A percentile compares a stretch with the other conserved stretches of the same genome.
phyloP scores from a whole-genome alignment of 2,113 vertebrate species.

The Clinocottus analis region DNA sequence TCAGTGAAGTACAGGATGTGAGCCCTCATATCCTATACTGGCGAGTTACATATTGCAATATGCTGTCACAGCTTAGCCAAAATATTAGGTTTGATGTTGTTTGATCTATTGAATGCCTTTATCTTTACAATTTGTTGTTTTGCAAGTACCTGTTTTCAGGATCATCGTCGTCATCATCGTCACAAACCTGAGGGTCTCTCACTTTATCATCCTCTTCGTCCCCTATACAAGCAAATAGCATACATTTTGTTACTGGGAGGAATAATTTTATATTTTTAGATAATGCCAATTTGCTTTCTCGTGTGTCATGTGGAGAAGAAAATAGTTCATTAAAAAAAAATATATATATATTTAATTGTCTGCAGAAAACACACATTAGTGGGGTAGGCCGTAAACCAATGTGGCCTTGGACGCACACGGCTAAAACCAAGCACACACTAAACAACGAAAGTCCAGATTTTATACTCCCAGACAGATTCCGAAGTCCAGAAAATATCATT shows the following conservation, averaged over 20 bases:
- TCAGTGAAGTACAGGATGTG: background rate
- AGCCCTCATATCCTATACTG: no score
- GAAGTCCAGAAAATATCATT: no score
- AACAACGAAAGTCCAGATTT: background rate
- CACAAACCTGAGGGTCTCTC: slow-evolving; percentile 81
- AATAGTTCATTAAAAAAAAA: no score
- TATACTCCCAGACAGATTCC: background rate
- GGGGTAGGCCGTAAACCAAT: background rate
- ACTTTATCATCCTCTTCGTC: slow-evolving; percentile 90
- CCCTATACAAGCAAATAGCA: slow-evolving; percentile 77
- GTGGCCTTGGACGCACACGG: background rate
- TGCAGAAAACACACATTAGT: background rate
- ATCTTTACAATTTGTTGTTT: slow-evolving; percentile 63
- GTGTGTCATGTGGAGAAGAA: no score
- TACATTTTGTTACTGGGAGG: background rate
- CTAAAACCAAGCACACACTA: background rate
- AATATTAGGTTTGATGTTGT: no score
- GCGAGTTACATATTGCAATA: background rate
- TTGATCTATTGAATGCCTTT: background rate
- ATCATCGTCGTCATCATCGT: slow-evolving; percentile 91
- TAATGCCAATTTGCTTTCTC: background rate
- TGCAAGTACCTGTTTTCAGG: slow-evolving; percentile 95
- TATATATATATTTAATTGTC: no score
- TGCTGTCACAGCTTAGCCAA: background rate
- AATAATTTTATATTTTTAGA: background rate